Evolutionary conservation across 2,888 invertebrate species (phyloP).

Genomic region (Panopea generosa): DNA sequence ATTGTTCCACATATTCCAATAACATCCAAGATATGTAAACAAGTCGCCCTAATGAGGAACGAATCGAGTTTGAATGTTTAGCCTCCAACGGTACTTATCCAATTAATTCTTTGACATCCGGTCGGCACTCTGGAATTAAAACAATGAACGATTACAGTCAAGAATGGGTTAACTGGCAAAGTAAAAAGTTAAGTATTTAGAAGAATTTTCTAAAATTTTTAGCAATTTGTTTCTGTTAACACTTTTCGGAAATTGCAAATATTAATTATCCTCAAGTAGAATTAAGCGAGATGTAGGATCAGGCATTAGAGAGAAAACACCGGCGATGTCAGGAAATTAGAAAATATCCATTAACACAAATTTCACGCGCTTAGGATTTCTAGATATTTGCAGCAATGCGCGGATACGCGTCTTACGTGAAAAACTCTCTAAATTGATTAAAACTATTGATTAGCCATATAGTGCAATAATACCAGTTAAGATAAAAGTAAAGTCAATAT

Average conservation of each 20-base stretch:
- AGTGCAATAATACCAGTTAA: too few species aligned
- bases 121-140: conserved; percentile 8
- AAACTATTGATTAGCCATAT: too few species aligned
- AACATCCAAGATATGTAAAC: conserved; percentile 13
- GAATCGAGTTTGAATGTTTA: conserved; percentile 3
- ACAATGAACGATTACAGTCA: conserved; percentile 4
- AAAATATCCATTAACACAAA: conserved; percentile 47
- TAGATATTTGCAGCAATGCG: too few species aligned
- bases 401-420: too few species aligned
- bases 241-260: too few species aligned
- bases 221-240: too few species aligned
- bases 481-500: too few species aligned
- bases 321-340: conserved; percentile 39
- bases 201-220: too few species aligned
- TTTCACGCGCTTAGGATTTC: conserved; percentile 32
- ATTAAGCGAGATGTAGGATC: too few species aligned
- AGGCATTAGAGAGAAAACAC: conserved; percentile 18
- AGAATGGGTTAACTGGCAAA: not conserved
- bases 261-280: too few species aligned
- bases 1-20: conserved; percentile 9
- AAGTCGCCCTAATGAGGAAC: conserved; percentile 7
- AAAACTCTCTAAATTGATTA: too few species aligned
- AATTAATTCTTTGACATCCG: conserved; percentile 19
- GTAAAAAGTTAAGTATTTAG: not conserved
- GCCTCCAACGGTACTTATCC: conserved; percentile 24